These are phyloP conservation scores for Triplophysa bombifrons DNA, from an alignment of 2,797 vertebrate genomes.

Conservation along the genomic window DNA sequence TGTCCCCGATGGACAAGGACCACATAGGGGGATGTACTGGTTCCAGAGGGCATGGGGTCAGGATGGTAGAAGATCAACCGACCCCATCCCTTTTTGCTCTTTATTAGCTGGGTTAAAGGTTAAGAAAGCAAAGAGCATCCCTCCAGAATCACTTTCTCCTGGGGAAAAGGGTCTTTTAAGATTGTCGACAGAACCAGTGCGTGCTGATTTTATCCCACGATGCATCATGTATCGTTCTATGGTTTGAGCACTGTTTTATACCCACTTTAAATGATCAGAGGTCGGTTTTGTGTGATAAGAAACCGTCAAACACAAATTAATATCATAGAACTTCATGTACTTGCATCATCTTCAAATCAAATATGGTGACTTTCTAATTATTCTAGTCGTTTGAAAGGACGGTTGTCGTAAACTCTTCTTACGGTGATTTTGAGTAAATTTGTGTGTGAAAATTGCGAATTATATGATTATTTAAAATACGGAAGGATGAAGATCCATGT, in stretches of 20 bases:
- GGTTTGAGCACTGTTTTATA: background rate
- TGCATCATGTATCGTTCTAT: background rate
- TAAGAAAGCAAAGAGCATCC: constrained; percentile 65
- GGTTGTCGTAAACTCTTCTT: too few species aligned
- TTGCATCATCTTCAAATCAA: background rate
- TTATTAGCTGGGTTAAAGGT: constrained; percentile 69
- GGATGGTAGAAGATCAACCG: constrained; percentile 55
- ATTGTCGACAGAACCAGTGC: constrained; percentile 32
- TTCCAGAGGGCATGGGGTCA: constrained; percentile 46
- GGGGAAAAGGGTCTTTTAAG: constrained; percentile 36
- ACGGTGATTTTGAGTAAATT: too few species aligned
- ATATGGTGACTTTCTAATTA: background rate
- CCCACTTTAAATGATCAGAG: background rate
- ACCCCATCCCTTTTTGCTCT: constrained; percentile 63
- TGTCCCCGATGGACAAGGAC: constrained; percentile 55
- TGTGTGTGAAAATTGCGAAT: too few species aligned
- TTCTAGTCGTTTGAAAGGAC: too few species aligned
- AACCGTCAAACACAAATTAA: too few species aligned
- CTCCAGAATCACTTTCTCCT: constrained; percentile 52
- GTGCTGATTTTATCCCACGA: constrained; percentile 32
- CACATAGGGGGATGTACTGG: constrained; percentile 48
- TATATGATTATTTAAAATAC: too few species aligned
- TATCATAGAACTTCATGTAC: background rate
- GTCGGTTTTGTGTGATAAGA: too few species aligned
- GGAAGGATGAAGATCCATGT: too few species aligned